A percentile compares a stretch with the other conserved stretches of the same genome.
Conservation (phyloP, 2,888 invertebrate species). For the Scaptomyza flava region DNA sequence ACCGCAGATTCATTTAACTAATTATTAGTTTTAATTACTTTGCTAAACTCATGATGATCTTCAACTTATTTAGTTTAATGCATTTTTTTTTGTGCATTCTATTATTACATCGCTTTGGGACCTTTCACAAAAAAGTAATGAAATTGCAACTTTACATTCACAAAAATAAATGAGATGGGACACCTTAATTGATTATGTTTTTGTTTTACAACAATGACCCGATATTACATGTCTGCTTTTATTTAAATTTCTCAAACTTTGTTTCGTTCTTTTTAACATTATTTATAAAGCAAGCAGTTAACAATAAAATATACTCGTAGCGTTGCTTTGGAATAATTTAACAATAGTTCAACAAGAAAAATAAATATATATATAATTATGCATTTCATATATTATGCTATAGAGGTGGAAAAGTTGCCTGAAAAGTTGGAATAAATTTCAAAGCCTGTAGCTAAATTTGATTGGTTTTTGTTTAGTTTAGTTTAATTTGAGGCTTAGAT, state of each 20-base stretch:
- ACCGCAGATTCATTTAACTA: slow-evolving; percentile 14
- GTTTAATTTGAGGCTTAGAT: slow-evolving; percentile 33
- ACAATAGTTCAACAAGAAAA: not conserved
- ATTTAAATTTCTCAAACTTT: not conserved
- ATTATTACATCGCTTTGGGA: slow-evolving; percentile 4
- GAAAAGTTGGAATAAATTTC: slow-evolving; percentile 15
- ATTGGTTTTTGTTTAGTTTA: slow-evolving; percentile 23
- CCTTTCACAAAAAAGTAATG: not conserved
- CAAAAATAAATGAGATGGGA: not conserved
- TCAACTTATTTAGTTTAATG: not conserved
- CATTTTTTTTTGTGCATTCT: slow-evolving; percentile 6
- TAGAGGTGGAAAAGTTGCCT: slow-evolving; percentile 8
- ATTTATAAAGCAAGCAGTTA: not conserved
- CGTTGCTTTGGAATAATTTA: not conserved
- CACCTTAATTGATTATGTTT: not conserved
- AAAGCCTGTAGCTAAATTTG: slow-evolving; percentile 43
- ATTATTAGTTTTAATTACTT: slow-evolving; percentile 11
- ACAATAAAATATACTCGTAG: not conserved
- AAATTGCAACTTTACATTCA: not conserved
- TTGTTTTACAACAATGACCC: not conserved
- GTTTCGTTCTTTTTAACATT: not conserved
- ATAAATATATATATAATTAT: not conserved
- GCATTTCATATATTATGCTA: not conserved
- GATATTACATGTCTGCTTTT: not conserved
- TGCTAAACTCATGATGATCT: slow-evolving; percentile 12